Percentiles rank a stretch among this genome's conserved stretches.
phyloP scores from a whole-genome alignment of 1,140 invertebrate genomes.

The Piezodorus guildinii region DNA sequence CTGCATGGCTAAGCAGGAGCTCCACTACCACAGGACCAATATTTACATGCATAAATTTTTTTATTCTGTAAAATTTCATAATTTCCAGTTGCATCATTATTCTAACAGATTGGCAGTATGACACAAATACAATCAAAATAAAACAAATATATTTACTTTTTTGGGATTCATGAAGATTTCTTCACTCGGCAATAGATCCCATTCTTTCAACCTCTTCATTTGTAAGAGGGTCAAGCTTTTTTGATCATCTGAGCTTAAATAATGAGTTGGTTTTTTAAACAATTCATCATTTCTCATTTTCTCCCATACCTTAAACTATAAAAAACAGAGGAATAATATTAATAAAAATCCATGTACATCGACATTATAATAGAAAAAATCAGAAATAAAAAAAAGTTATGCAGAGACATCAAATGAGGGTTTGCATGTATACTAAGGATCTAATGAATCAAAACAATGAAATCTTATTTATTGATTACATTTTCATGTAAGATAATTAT shows the following conservation, averaged over 20 bases:
- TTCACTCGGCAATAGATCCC: constrained; percentile 31
- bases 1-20: no score
- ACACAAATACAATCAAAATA: neutral
- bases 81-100: no score
- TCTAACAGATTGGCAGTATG: no score
- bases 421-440: no score
- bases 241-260: constrained; percentile 58
- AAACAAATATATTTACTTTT: constrained; percentile 19
- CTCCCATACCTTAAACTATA: constrained; percentile 70
- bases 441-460: no score
- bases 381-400: neutral
- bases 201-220: constrained; percentile 30
- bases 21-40: no score
- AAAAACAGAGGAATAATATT: constrained; percentile 25
- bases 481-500: no score
- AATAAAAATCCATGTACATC: neutral
- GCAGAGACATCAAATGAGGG: no score
- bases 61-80: no score
- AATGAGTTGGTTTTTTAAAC: constrained; percentile 43
- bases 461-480: no score
- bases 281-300: constrained; percentile 67
- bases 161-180: constrained; percentile 33
- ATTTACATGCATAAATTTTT: no score
- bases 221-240: constrained; percentile 50
- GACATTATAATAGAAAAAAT: neutral